Base-by-base conservation (phyloP, 2,797 vertebrate species). In the Nothura maculosa region DNA sequence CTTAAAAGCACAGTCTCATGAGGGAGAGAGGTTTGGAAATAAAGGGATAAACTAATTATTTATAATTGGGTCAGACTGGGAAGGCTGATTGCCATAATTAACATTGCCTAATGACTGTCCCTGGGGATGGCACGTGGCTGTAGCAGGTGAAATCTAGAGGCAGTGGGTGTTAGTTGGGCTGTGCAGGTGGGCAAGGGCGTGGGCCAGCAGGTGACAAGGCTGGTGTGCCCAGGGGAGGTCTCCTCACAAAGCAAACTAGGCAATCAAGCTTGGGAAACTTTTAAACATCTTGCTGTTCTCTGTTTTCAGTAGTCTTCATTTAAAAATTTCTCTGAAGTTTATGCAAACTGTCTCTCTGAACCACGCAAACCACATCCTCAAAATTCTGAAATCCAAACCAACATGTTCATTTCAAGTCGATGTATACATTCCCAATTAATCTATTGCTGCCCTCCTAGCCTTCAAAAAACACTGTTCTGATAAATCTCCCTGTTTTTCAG, bases 41-140 rank as follows among this genome's bases (percentile, higher is more conserved):
- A 96, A 95, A 95, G 40, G 90, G 91, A 85, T 90, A 88, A 95
- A 88, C 94, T 96, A 97, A 97, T 97, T 97, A 97, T 91, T 92
- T 95, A 93, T 96, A 97, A 96, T 96, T 97, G 87, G 95, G 96
- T 96, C 96, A 97, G 88, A 84, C 89, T 73, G 87, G 76, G 81
- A 92, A 96, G 92, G 91, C 84, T 96, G 94, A 96, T 81, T 96
- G 86, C 88, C 94, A 60, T 97, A 97, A 96, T 97, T 96, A 97
- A 97, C 92, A 89, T 25, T 82, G 79, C 84, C 94, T 97, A 96
- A 96, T 94, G 91, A 95, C 38, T 81, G 48, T 91, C 93, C n/a
- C 24, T n/a, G 14, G 92, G 90, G 92, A 92, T 62, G 91, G 72
- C 64, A 3, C 43, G 90, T 76, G 50, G 75, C 63, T 78, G 34